Conservation (phyloP, 2,888 invertebrate genomes). For the Cheilosia soror region DNA sequence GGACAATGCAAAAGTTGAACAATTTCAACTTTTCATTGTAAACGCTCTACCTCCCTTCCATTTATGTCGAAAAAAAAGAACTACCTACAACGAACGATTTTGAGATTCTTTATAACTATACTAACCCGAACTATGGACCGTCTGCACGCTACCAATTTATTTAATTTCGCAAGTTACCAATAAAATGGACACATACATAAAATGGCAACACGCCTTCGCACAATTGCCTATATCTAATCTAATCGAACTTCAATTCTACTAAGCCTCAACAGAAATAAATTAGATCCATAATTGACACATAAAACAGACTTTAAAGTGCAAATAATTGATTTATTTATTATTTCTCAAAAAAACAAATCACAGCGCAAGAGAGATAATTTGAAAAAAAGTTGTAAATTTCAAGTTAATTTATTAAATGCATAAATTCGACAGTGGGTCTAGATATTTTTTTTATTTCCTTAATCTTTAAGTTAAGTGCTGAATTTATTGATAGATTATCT, state of each 20-base stretch:
- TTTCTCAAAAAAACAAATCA: not conserved
- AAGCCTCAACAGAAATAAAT: slow-evolving; percentile 18
- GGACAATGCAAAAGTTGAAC: no score
- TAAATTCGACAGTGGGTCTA: not conserved
- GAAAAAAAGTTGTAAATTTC: not conserved
- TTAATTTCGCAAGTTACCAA: no score
- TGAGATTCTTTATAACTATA: no score
- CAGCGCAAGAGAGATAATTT: not conserved
- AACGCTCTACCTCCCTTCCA: no score
- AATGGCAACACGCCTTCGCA: not conserved
- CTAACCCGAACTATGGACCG: no score
- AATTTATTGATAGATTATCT: not conserved
- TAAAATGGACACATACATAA: not conserved
- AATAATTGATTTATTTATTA: slow-evolving; percentile 2
- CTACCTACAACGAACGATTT: no score
- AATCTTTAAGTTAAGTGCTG: not conserved
- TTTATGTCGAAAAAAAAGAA: no score
- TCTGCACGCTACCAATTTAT: no score
- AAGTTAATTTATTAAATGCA: not conserved
- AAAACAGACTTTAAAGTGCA: not conserved
- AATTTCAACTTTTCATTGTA: no score
- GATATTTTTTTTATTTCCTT: not conserved
- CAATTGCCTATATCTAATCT: not conserved
- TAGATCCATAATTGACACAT: slow-evolving; percentile 7
- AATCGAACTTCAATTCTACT: not conserved